Percentiles rank a stretch among this genome's conserved stretches.
phyloP scores from a whole-genome alignment of 2,113 vertebrate genomes.

The Sebastes fasciatus region DNA sequence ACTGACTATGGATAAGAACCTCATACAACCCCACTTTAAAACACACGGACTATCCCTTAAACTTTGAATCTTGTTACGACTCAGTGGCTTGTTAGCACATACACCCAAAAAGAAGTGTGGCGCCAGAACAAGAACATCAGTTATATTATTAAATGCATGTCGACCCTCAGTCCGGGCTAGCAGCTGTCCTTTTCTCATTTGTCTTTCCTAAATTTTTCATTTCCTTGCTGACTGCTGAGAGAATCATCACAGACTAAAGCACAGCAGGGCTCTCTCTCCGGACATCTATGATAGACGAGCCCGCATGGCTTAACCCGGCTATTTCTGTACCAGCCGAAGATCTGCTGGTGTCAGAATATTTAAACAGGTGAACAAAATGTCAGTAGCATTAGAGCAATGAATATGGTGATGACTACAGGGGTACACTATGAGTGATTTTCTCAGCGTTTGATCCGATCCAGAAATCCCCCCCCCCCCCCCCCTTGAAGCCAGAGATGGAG shows the following conservation, averaged over 20 bases:
- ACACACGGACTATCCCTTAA: neutral
- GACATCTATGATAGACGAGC: conserved; percentile 44
- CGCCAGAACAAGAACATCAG: neutral
- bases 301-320: conserved; percentile 36
- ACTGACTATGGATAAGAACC: too few species aligned
- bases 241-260: conserved; percentile 21
- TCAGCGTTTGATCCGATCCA: conserved; percentile 67
- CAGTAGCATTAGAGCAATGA: conserved; percentile 71
- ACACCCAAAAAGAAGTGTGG: too few species aligned
- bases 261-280: conserved; percentile 33
- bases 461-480: conserved; percentile 23
- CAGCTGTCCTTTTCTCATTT: conserved; percentile 24
- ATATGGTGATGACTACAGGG: conserved; percentile 74
- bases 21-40: too few species aligned
- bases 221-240: conserved; percentile 5
- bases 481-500: conserved; percentile 68
- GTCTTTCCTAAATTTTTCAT: conserved; percentile 31
- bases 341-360: conserved; percentile 65
- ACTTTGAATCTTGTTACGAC: neutral
- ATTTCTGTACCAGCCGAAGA: conserved; percentile 46
- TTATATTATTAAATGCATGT: neutral
- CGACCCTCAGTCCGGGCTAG: neutral
- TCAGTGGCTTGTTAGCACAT: too few species aligned
- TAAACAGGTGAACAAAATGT: conserved; percentile 70
- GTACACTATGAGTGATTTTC: conserved; percentile 65